These are phyloP conservation scores for Idris sp. DNA, from an alignment of 1,140 invertebrate species.

Conservation along the genomic window DNA sequence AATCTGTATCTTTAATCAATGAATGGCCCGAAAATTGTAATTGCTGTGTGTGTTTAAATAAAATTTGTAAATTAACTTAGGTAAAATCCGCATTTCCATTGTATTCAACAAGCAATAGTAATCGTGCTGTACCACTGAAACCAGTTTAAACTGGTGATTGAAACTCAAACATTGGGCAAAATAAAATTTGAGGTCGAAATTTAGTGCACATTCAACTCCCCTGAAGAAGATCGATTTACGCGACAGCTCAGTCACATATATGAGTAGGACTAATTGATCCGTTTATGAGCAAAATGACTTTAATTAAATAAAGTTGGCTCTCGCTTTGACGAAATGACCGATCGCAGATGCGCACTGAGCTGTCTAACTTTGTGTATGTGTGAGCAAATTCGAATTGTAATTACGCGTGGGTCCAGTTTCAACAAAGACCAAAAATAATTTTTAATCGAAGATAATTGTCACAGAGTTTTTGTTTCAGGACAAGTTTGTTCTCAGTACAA, in stretches of 20 bases:
- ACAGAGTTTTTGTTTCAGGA: slow-evolving; percentile 2
- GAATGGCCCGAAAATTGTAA: too few relatives aligned
- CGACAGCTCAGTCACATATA: slow-evolving; percentile 45
- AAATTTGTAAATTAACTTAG: too few relatives aligned
- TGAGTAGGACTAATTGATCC: slow-evolving; percentile 61
- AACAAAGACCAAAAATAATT: slow-evolving; percentile 41
- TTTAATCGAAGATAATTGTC: slow-evolving; percentile 13
- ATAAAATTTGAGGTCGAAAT: slow-evolving; percentile 49
- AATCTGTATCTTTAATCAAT: too few relatives aligned
- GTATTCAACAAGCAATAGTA: too few relatives aligned
- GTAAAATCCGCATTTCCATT: too few relatives aligned
- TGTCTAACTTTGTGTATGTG: slow-evolving; percentile 24
- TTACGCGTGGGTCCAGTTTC: slow-evolving; percentile 23
- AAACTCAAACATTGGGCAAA: slow-evolving; percentile 40
- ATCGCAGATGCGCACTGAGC: slow-evolving; percentile 25
- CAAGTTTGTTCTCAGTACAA: slow-evolving; percentile 26
- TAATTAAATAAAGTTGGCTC: slow-evolving; percentile 63
- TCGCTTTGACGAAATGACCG: slow-evolving; percentile 48
- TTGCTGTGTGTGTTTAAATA: too few relatives aligned
- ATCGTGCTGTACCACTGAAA: too few relatives aligned
- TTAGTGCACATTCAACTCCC: slow-evolving; percentile 38
- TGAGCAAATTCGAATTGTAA: slow-evolving; percentile 30
- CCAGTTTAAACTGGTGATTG: slow-evolving; percentile 40
- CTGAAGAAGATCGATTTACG: slow-evolving; percentile 56
- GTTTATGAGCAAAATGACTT: slow-evolving; percentile 57